Percentiles rank a stretch among this genome's conserved stretches.
Evolutionary conservation across 1,140 invertebrate genomes (phyloP).

Genomic region (Hetaerina americana): DNA sequence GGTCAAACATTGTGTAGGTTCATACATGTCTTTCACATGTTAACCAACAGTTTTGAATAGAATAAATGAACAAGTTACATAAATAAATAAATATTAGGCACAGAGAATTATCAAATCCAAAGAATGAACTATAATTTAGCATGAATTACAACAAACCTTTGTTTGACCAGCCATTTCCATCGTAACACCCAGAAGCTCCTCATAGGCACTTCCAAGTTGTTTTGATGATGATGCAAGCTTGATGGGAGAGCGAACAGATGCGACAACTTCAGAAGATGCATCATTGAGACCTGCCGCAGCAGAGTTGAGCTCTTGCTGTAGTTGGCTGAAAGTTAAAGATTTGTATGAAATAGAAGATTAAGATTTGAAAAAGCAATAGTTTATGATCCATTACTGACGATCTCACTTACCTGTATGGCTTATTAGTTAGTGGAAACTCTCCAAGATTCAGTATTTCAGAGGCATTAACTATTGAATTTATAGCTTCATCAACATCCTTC

Average conservation of each 20-base stretch:
- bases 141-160: slow-evolving; percentile 30
- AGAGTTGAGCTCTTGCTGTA: slow-evolving; percentile 71
- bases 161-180: slow-evolving; percentile 75
- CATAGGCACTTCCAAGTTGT: slow-evolving; percentile 59
- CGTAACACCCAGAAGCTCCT: slow-evolving; percentile 56
- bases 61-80: too few relatives aligned
- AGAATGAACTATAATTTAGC: too few relatives aligned
- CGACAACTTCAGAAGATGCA: slow-evolving; percentile 65
- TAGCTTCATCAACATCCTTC: slow-evolving; percentile 74
- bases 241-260: slow-evolving; percentile 48
- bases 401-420: slow-evolving; percentile 47
- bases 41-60: too few relatives aligned
- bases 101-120: too few relatives aligned
- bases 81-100: too few relatives aligned
- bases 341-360: neutral
- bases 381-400: neutral
- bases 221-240: slow-evolving; percentile 59
- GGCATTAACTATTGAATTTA: slow-evolving; percentile 64
- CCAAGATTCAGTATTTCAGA: slow-evolving; percentile 55
- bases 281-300: slow-evolving; percentile 72
- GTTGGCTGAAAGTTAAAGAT: slow-evolving; percentile 38
- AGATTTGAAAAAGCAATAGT: slow-evolving; percentile 1
- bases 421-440: slow-evolving; percentile 55
- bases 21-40: too few relatives aligned
- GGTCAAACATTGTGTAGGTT: too few relatives aligned